These are phyloP conservation scores for Psophia crepitans DNA, from an alignment of 2,113 vertebrate genomes.

Conservation along the genomic window DNA sequence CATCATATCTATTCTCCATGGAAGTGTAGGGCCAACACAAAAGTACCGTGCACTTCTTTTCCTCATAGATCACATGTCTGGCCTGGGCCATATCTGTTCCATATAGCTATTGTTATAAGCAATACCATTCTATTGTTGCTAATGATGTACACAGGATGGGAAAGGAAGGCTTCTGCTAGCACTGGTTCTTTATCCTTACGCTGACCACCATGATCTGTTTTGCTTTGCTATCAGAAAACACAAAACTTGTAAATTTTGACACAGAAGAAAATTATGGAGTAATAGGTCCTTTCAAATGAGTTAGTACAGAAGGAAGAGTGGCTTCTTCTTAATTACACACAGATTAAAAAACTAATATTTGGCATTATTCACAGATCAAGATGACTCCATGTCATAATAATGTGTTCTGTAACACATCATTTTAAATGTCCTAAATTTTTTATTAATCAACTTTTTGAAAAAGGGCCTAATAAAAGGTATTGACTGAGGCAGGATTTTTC, in stretches of 20 bases:
- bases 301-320: background rate
- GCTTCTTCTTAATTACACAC: background rate
- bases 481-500: background rate
- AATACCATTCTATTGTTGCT: background rate
- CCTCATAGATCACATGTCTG: background rate
- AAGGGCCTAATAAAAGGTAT: background rate
- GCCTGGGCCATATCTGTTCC: background rate
- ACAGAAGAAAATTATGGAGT: background rate
- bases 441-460: background rate
- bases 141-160: accelerated
- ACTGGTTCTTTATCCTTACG: background rate
- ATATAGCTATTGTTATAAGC: background rate
- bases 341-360: background rate
- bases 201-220: background rate
- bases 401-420: background rate
- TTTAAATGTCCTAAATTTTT: background rate
- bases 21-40: background rate
- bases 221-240: background rate
- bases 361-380: background rate
- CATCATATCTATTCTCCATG: background rate
- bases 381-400: background rate
- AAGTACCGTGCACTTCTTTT: background rate
- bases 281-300: background rate
- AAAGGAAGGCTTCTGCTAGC: background rate
- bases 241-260: background rate